phyloP scores from a whole-genome alignment of 2,113 vertebrate genomes.

The Micromys minutus region DNA sequence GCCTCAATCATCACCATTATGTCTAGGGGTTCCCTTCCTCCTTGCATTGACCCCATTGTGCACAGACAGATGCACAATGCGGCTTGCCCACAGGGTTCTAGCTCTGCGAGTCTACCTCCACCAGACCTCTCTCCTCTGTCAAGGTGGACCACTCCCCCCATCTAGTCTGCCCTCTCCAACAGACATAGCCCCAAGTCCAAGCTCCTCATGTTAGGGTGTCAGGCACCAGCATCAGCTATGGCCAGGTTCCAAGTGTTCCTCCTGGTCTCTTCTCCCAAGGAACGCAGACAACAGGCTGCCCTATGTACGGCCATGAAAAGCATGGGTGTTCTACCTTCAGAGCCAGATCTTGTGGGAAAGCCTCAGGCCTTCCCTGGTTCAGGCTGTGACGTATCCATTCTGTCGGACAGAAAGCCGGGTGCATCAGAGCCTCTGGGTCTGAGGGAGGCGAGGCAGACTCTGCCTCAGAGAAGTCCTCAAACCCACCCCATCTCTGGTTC shows the following conservation, averaged over 20 bases:
- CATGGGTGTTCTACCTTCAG: background rate
- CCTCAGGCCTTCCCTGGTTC: background rate
- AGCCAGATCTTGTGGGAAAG: background rate
- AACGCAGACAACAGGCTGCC: background rate
- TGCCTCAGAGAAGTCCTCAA: background rate
- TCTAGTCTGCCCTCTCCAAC: background rate
- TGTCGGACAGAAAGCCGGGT: background rate
- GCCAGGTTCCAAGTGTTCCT: background rate
- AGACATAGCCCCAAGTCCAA: background rate
- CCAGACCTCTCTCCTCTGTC: background rate
- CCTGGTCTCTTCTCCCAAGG: background rate
- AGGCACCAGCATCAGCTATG: background rate
- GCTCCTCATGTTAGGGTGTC: too few species aligned
- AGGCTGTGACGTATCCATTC: background rate
- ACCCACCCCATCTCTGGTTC: background rate
- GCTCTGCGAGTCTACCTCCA: background rate
- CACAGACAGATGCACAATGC: background rate
- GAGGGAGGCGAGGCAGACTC: background rate
- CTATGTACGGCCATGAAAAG: rapidly evolving
- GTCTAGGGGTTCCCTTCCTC: background rate
- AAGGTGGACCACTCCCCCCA: background rate
- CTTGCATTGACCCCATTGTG: background rate
- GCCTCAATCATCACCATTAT: too few species aligned
- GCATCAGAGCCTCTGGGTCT: background rate
- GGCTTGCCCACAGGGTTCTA: background rate